Base-by-base conservation (phyloP, 1,140 invertebrate species). In the Goniozus legneri region DNA sequence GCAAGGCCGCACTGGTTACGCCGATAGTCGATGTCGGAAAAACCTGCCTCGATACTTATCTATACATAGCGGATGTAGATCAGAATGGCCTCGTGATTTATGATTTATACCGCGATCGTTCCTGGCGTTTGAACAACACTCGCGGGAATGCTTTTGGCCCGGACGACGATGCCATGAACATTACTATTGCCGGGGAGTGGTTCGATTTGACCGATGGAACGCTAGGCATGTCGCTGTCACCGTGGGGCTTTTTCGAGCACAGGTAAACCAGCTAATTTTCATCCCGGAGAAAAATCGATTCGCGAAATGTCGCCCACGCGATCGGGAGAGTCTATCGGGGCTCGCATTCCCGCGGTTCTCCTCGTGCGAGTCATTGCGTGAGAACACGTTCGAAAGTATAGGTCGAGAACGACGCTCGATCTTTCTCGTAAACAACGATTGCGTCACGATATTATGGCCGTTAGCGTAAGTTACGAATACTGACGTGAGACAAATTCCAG, bases 11-110 rank as follows among this genome's bases (percentile, higher is more conserved):
- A 46, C 60, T 69, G 15, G 73, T 75, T 22, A 73, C 65, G 12
- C 74, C 74, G 19, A 68, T 75, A 38, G 71, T 75, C 13, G 74
- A 75, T 6, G 49, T 76, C 31, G 67, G 67, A 20, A 47, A 66
- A 58, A 63, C 65, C 65, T 70, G 75, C 64, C n/a, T 54, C 3
- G 66, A 76, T 41, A 51, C 73, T 40, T 65, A 62, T 62, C 61
- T 76, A 16, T 77, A 77, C 48, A 64, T 75, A n/a, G 72, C 73
- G 20, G 76, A 77, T 43, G 76, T 77, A 20, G 59, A 66, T 32
- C 58, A 61, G 47, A 62, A 76, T 52, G 76, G 74, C 14, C 49
- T 78, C 3, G 54, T 77, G 37, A 65, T 77, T 47, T 77, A 73
- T 45, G 63, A 72, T 54, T 47, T 68, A 0, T 47, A 53, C 31